phyloP scores from a whole-genome alignment of 2,113 vertebrate genomes.

The Pollachius pollachius region DNA sequence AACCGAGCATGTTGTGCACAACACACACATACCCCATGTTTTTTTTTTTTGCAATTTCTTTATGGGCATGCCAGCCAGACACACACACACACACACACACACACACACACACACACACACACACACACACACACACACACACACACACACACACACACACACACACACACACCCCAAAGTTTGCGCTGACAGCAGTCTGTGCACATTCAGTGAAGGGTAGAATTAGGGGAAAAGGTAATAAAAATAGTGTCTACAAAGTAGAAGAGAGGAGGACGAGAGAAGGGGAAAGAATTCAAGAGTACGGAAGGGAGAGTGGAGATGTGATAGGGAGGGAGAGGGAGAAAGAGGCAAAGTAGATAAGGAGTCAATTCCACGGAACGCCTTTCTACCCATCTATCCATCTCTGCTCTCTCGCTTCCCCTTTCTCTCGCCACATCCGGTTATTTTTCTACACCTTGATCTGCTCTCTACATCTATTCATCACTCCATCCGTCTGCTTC shows the following conservation, averaged over 20 bases:
- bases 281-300: neutral
- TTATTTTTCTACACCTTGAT: too few species aligned
- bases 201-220: too few species aligned
- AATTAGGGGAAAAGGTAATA: too few species aligned
- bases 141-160: too few species aligned
- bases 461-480: neutral
- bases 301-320: neutral
- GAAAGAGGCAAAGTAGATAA: neutral
- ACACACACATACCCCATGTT: too few species aligned
- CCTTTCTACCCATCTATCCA: neutral
- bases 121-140: neutral
- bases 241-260: neutral
- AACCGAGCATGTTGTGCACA: too few species aligned
- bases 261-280: neutral
- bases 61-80: too few species aligned
- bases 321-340: neutral
- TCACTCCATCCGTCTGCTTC: neutral
- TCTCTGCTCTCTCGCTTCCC: neutral
- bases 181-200: neutral
- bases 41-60: too few species aligned
- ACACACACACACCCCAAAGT: neutral
- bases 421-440: neutral
- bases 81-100: neutral
- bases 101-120: too few species aligned
- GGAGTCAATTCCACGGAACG: neutral